phyloP scores from a whole-genome alignment of 1,140 invertebrate genomes.

The Vollenhovia emeryi region DNA sequence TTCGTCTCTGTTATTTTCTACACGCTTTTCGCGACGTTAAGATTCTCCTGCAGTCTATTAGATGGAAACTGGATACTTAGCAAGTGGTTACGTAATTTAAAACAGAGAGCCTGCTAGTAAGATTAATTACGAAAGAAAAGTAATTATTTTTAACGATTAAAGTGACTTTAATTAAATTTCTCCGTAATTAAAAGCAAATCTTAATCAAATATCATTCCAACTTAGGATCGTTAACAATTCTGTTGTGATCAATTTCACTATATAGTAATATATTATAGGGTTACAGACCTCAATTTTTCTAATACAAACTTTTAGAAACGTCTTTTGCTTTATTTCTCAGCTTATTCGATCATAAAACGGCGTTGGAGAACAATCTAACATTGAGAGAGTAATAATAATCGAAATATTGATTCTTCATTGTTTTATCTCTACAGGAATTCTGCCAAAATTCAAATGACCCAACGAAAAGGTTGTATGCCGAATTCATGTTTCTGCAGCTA shows the following conservation, averaged over 20 bases:
- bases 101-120: background rate
- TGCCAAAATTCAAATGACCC: conserved; percentile 8
- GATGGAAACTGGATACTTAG: background rate
- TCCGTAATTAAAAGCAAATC: background rate
- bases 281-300: background rate
- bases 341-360: background rate
- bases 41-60: background rate
- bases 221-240: background rate
- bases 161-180: background rate
- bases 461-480: conserved; percentile 56
- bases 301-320: background rate
- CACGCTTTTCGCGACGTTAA: background rate
- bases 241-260: background rate
- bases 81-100: background rate
- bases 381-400: background rate
- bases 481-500: conserved; percentile 38
- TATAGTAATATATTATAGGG: background rate
- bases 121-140: background rate
- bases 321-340: background rate
- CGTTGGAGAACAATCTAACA: background rate
- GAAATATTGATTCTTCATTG: background rate
- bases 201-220: background rate
- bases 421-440: background rate
- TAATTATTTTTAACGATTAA: conserved; percentile 6
- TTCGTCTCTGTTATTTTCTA: background rate